These are phyloP conservation scores for Passerina amoena DNA, from an alignment of 2,113 vertebrate species.

Conservation along the genomic window DNA sequence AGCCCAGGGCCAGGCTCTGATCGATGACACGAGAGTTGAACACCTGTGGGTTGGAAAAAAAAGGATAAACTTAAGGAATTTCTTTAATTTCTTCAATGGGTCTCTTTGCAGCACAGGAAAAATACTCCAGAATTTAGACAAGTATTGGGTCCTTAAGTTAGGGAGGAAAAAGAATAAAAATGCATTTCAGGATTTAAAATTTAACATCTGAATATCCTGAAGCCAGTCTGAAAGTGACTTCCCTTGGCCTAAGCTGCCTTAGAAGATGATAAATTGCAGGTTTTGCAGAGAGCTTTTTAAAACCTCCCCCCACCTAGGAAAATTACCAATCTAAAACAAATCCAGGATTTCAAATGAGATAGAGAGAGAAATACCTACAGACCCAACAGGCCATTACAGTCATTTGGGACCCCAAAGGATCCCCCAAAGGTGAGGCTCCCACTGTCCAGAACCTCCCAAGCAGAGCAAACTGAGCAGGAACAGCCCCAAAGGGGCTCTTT, in stretches of 20 bases:
- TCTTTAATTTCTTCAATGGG: background rate
- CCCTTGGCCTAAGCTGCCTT: background rate
- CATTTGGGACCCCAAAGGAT: background rate
- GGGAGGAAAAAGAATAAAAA: background rate
- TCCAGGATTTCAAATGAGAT: background rate
- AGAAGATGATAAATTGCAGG: background rate
- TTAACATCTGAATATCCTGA: background rate
- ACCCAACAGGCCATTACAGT: background rate
- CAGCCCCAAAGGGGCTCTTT: fast-evolving
- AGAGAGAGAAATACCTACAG: background rate
- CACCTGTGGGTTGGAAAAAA: conserved; percentile 71
- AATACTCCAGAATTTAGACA: background rate
- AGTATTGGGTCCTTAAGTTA: background rate
- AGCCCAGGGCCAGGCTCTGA: conserved; percentile 86
- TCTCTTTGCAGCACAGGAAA: background rate
- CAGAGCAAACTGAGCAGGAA: background rate
- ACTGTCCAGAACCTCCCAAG: background rate
- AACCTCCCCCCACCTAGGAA: background rate
- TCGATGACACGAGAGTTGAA: conserved; percentile 91
- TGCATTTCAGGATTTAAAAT: background rate
- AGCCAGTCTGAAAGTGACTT: background rate
- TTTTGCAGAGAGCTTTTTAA: background rate
- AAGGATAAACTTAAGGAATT: background rate
- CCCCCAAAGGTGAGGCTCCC: background rate
- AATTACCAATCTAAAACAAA: background rate